These are phyloP conservation scores for Trimorus sp. DNA, from an alignment of 2,888 invertebrate genomes.

Conservation along the genomic window DNA sequence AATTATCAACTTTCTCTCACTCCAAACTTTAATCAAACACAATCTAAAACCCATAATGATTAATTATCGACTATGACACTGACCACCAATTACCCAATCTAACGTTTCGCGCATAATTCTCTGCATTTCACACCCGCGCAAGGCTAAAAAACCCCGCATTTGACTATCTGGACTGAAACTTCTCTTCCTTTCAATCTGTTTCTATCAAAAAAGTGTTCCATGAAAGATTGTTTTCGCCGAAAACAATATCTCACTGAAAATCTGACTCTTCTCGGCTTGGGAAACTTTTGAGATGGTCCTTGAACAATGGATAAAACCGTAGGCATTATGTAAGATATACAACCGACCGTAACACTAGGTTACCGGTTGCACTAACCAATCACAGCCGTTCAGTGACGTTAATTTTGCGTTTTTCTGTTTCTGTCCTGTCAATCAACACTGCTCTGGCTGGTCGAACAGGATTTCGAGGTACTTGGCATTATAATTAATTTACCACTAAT, in stretches of 20 bases:
- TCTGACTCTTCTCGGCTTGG: conserved; percentile 74
- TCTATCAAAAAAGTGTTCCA: no score
- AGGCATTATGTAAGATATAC: conserved; percentile 48
- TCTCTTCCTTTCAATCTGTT: no score
- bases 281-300: conserved; percentile 84
- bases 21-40: no score
- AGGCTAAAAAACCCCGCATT: no score
- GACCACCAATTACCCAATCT: no score
- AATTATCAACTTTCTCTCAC: no score
- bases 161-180: no score
- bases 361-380: conserved; percentile 50
- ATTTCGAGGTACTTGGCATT: conserved; percentile 89
- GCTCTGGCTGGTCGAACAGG: conserved; percentile 87
- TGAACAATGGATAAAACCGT: conserved; percentile 78
- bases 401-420: conserved; percentile 84
- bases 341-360: conserved; percentile 57
- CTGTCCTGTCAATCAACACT: conserved; percentile 87
- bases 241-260: conserved; percentile 51
- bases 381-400: conserved; percentile 69
- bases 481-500: conserved; percentile 77
- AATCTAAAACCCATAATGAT: no score
- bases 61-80: no score
- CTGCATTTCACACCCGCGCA: no score
- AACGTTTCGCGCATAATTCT: no score
- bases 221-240: no score